Conservation (phyloP, 2,113 vertebrate species). For the Salvelinus alpinus region DNA sequence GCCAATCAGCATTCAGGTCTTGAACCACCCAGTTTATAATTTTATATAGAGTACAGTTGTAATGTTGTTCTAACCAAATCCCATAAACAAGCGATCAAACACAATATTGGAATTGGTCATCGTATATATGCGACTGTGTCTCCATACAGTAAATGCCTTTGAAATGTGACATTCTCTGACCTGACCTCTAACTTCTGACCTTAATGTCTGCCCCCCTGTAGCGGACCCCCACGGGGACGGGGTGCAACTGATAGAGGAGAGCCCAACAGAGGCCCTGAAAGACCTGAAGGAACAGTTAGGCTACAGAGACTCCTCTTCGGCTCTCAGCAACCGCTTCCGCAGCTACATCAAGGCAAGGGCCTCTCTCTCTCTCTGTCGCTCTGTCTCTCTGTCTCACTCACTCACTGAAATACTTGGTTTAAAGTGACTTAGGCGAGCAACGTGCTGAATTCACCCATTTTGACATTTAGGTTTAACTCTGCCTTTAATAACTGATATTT, state of each 20-base stretch:
- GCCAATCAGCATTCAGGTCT: too few species aligned
- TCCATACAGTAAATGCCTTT: background rate
- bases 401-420: background rate
- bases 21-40: too few species aligned
- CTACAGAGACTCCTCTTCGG: slow-evolving; percentile 62
- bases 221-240: slow-evolving; percentile 75
- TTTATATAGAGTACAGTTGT: too few species aligned
- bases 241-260: slow-evolving; percentile 65
- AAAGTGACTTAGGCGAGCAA: background rate
- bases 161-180: background rate
- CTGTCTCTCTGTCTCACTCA: background rate
- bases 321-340: slow-evolving; percentile 78
- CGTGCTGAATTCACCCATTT: background rate
- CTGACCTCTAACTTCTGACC: background rate
- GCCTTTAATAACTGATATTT: background rate
- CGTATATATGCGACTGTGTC: too few species aligned
- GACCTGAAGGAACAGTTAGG: slow-evolving; percentile 66
- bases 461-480: background rate
- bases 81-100: too few species aligned
- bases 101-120: too few species aligned
- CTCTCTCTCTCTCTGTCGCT: too few species aligned
- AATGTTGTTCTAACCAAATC: too few species aligned
- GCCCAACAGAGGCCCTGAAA: slow-evolving; percentile 66
- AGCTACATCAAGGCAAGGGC: slow-evolving; percentile 85
- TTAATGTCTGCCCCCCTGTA: slow-evolving; percentile 31